Evolutionary conservation across 2,888 invertebrate species (phyloP).

Genomic region (Ophion obscuratus): DNA sequence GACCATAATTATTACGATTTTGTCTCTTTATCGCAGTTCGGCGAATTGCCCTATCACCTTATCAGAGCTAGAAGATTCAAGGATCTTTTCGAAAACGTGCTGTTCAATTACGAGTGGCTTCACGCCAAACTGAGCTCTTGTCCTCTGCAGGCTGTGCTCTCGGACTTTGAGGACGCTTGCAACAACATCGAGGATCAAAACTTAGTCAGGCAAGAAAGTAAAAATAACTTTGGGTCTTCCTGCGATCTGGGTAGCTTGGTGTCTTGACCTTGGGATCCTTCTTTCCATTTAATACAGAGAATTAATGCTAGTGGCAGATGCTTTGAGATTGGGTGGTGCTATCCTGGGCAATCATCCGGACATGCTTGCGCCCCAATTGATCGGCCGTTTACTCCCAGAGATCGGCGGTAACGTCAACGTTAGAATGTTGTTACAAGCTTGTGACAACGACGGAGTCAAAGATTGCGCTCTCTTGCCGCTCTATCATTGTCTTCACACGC

Average conservation of each 20-base stretch:
- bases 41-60: conserved; percentile 97
- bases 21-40: conserved; percentile 87
- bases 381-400: conserved; percentile 96
- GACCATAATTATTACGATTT: background rate
- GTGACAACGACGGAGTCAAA: conserved; percentile 94
- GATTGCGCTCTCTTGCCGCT: conserved; percentile 96
- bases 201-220: conserved; percentile 87
- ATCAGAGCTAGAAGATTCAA: conserved; percentile 95
- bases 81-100: conserved; percentile 95
- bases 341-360: conserved; percentile 96
- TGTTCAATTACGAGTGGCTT: conserved; percentile 99
- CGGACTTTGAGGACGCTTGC: conserved; percentile 98
- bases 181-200: conserved; percentile 92
- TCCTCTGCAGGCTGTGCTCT: conserved; percentile 96
- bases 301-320: conserved; percentile 96
- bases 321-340: conserved; percentile 96
- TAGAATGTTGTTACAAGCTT: conserved; percentile 94
- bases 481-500: conserved; percentile 98
- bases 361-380: conserved; percentile 97
- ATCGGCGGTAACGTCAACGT: conserved; percentile 93
- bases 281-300: conserved; percentile 86
- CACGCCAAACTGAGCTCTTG: conserved; percentile 98
- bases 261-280: background rate
- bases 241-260: background rate
- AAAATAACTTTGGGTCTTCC: background rate